Percentiles rank a stretch among this genome's conserved stretches.
These are phyloP conservation scores for Cremastinae sp. DNA, from an alignment of 2,888 invertebrate species.

Conservation along the genomic window DNA sequence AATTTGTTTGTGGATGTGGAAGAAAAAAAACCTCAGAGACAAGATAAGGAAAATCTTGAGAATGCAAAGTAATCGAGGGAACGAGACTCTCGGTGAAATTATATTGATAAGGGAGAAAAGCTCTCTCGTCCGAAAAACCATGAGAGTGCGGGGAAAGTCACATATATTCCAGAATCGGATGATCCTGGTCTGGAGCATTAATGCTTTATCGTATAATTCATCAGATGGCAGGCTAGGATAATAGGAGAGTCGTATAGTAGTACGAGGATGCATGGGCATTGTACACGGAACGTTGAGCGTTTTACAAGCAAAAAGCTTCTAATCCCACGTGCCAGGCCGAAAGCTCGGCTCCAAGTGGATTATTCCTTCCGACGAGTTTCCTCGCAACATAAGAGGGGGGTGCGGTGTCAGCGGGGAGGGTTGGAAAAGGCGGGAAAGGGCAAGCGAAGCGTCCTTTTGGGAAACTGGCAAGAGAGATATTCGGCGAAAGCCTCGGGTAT, in stretches of 20 bases:
- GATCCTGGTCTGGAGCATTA: conserved; percentile 2
- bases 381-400: conserved; percentile 13
- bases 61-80: no score
- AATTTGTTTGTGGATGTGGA: neutral
- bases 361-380: conserved; percentile 49
- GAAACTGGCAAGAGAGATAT: conserved; percentile 43
- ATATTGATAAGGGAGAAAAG: no score
- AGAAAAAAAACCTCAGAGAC: neutral
- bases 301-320: conserved; percentile 53
- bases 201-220: conserved; percentile 30
- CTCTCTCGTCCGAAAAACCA: no score
- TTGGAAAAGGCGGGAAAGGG: conserved; percentile 4
- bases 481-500: conserved; percentile 47
- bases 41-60: no score
- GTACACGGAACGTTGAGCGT: conserved; percentile 40
- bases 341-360: conserved; percentile 41
- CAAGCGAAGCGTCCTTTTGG: conserved; percentile 23
- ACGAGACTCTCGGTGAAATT: no score
- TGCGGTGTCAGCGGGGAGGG: conserved; percentile 2
- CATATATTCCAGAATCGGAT: neutral
- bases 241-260: conserved; percentile 14
- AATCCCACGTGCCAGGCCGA: conserved; percentile 40
- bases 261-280: conserved; percentile 19
- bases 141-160: no score
- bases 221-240: conserved; percentile 8